Conservation (phyloP, 2,113 vertebrate genomes). For the Todiramphus saurophagus region DNA sequence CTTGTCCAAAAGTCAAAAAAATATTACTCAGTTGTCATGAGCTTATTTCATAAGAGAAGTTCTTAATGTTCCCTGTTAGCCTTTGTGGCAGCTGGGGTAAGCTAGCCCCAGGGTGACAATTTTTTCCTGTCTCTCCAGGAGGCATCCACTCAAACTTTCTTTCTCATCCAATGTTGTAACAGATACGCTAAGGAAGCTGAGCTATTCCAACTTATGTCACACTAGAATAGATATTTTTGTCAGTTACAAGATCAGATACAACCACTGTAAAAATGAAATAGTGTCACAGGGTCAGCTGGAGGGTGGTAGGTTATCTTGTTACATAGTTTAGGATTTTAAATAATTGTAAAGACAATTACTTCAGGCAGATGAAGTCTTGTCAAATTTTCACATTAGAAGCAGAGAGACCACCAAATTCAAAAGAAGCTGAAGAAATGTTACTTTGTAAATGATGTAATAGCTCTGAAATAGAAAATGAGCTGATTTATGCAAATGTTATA, state of each 20-base stretch:
- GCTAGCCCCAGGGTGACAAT: not conserved
- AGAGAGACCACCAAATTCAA: not conserved
- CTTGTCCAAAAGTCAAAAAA: not conserved
- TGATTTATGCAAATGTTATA: not conserved
- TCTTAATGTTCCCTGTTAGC: not conserved
- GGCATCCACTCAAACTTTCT: not conserved
- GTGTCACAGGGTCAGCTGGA: not conserved
- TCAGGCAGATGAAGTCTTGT: not conserved
- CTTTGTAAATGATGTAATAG: not conserved
- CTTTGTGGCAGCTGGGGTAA: not conserved
- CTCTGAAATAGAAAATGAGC: slow-evolving; percentile 6
- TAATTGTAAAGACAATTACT: not conserved
- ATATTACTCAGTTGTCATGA: not conserved
- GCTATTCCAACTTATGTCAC: not conserved
- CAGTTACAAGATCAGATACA: not conserved
- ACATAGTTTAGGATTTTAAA: not conserved
- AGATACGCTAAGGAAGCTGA: not conserved
- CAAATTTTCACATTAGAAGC: not conserved
- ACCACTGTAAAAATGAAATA: not conserved
- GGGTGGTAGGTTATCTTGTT: not conserved
- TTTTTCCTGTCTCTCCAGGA: not conserved
- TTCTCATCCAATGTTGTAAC: not conserved
- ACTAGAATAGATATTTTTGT: not conserved
- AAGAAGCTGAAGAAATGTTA: not conserved
- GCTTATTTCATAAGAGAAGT: not conserved